A percentile compares a stretch with the other conserved stretches of the same genome.
Conservation (phyloP, 2,888 invertebrate species). For the Bugula neritina region DNA sequence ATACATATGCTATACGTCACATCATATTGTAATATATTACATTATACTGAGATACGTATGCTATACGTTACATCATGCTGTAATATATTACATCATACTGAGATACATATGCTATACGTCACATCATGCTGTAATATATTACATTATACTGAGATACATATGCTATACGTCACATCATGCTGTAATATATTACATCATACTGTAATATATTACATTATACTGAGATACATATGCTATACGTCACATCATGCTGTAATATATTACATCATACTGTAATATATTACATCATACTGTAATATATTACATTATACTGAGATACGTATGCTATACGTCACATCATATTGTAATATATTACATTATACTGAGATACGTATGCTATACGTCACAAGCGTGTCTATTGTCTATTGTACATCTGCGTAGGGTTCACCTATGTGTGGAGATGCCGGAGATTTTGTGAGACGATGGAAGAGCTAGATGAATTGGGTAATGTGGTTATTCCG, state of each 20-base stretch:
- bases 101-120: neutral
- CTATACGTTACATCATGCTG: neutral
- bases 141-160: neutral
- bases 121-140: neutral
- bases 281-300: neutral
- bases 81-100: neutral
- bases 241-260: neutral
- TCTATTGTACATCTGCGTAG: too few relatives aligned
- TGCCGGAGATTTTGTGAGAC: slow-evolving; percentile 16
- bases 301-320: neutral
- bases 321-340: neutral
- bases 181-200: neutral
- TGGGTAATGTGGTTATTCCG: neutral
- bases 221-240: neutral
- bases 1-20: neutral
- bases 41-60: neutral
- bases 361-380: neutral
- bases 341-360: neutral
- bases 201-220: neutral
- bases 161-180: neutral
- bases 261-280: neutral
- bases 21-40: neutral
- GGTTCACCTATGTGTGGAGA: neutral
- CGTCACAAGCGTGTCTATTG: neutral
- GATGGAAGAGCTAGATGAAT: neutral